Evolutionary conservation across 2,888 invertebrate species (phyloP).

Genomic region (Melikaiella ostensackeni): DNA sequence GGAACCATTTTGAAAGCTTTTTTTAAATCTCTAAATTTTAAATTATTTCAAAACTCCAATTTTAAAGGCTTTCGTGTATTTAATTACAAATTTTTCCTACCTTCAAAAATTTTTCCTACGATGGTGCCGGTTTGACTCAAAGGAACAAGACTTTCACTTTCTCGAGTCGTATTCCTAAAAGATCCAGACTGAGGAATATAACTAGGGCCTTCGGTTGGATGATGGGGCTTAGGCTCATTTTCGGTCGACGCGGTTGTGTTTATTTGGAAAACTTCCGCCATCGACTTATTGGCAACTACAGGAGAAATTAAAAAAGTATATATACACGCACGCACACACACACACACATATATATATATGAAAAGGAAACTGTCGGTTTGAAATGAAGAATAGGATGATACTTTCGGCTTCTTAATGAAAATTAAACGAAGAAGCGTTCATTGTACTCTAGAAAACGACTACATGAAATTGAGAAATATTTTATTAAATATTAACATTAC

Average conservation of each 20-base stretch:
- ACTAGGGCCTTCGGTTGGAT: background rate
- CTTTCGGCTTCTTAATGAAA: too few species aligned
- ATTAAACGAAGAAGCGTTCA: conserved; percentile 50
- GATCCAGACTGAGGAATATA: background rate
- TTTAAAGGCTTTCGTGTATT: too few species aligned
- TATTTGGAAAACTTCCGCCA: conserved; percentile 6
- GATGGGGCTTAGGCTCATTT: background rate
- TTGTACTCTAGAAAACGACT: conserved; percentile 22
- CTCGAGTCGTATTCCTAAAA: conserved; percentile 45
- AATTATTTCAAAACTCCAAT: too few species aligned
- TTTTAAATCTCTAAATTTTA: too few species aligned
- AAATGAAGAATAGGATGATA: too few species aligned
- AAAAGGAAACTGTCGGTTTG: too few species aligned
- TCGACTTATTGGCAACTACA: conserved; percentile 17
- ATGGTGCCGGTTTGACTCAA: conserved; percentile 62
- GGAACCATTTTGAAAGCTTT: too few species aligned
- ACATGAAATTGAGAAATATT: background rate
- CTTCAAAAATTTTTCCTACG: conserved; percentile 62
- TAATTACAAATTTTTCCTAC: conserved; percentile 47
- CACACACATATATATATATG: conserved; percentile 25
- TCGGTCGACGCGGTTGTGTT: background rate
- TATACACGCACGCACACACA: too few species aligned
- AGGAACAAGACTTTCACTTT: conserved; percentile 63
- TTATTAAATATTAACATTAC: conserved; percentile 36
- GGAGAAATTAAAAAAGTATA: conserved; percentile 47